Evolutionary conservation across 2,113 vertebrate genomes (phyloP).

Genomic region (Epinephelus fuscoguttatus): DNA sequence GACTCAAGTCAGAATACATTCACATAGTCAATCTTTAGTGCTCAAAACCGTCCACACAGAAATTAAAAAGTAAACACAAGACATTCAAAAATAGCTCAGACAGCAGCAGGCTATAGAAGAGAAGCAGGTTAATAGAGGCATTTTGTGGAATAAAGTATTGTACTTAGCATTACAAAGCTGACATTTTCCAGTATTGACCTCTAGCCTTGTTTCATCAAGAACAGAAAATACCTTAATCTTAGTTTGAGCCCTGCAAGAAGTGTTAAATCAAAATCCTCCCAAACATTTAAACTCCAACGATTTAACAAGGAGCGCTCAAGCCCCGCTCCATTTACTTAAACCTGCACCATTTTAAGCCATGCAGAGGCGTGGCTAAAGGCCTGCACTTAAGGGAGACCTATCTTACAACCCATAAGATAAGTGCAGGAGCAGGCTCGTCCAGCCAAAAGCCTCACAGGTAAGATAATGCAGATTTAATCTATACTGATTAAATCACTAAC

Average conservation of each 20-base stretch:
- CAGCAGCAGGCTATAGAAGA: conserved; percentile 59
- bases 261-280: conserved; percentile 50
- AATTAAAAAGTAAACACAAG: conserved; percentile 36
- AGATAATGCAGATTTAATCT: conserved; percentile 67
- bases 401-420: conserved; percentile 60
- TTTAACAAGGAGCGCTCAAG: conserved; percentile 22
- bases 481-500: conserved; percentile 64
- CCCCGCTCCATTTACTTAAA: conserved; percentile 24
- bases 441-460: conserved; percentile 59
- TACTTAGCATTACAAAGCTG: conserved; percentile 67
- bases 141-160: conserved; percentile 46
- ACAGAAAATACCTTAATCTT: conserved; percentile 57
- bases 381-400: conserved; percentile 56
- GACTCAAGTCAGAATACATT: conserved; percentile 64
- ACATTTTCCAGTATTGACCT: conserved; percentile 68
- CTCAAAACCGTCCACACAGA: conserved; percentile 28
- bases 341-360: conserved; percentile 31
- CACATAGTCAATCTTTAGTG: conserved; percentile 48
- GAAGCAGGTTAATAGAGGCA: conserved; percentile 71
- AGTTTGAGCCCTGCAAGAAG: conserved; percentile 69
- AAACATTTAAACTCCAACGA: conserved; percentile 32
- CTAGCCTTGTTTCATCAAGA: conserved; percentile 47
- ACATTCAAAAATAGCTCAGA: conserved; percentile 49
- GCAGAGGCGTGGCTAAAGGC: conserved; percentile 40
- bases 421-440: conserved; percentile 47